These are phyloP conservation scores for Schizopygopsis malacanthus DNA, from an alignment of 2,797 vertebrate genomes.

Conservation along the genomic window DNA sequence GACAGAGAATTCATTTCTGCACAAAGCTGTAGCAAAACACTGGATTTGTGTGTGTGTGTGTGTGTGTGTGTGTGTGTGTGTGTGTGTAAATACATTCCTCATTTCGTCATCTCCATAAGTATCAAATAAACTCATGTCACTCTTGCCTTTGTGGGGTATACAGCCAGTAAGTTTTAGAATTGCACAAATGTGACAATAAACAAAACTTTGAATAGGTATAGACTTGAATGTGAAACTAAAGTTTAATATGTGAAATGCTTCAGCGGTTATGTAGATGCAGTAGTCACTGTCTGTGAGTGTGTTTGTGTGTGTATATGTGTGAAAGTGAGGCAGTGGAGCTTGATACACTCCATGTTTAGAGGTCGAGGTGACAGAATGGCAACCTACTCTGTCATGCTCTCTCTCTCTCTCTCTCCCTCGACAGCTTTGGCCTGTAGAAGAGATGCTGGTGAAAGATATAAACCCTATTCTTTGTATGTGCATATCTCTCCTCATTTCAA, in stretches of 20 bases:
- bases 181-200: not conserved
- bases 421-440: conserved; percentile 66
- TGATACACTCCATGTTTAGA: conserved; percentile 64
- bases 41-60: not conserved
- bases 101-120: conserved; percentile 2
- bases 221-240: conserved; percentile 47
- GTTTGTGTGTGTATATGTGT: conserved; percentile 62
- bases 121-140: not conserved
- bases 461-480: conserved; percentile 71
- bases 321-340: conserved; percentile 59
- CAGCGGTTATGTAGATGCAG: conserved; percentile 45
- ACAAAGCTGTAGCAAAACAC: not conserved
- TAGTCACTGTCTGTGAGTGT: conserved; percentile 57
- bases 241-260: conserved; percentile 31
- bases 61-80: no score
- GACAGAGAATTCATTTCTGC: not conserved
- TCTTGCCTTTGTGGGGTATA: not conserved
- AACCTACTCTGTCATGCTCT: conserved; percentile 58
- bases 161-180: not conserved
- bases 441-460: conserved; percentile 57
- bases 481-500: conserved; percentile 80
- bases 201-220: conserved; percentile 12
- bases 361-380: conserved; percentile 71
- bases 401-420: conserved; percentile 28
- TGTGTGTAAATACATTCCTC: not conserved